Base-by-base conservation (phyloP, 1,140 invertebrate genomes). In the Aphaenogaster floridana region DNA sequence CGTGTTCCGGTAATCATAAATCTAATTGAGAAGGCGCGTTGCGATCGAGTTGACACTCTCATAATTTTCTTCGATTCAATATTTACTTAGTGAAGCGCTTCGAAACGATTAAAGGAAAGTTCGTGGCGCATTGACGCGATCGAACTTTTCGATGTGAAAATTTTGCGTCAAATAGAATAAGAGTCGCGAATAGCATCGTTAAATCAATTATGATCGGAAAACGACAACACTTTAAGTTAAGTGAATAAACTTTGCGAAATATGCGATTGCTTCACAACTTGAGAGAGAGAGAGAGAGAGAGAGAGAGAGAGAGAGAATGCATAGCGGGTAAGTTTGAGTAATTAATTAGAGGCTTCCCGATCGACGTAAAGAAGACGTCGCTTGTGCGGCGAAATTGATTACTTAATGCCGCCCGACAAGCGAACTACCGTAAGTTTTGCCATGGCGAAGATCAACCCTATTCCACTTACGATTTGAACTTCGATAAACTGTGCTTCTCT, bases 381-480 rank as follows among this genome's bases (percentile, higher is more conserved):
- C 54, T 80, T 80, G 81, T 86, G 83, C 76, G 28, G 69, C 78
- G 8, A 69, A 90, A 90, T 89, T 90, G 89, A 90, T 90, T 90
- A 90, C 89, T 90, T 86, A 81, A 90, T 90, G 81, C 89, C 69
- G 52, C 42, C 72, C 64, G 86, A 90, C 64, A 69, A 76, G 84
- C 78, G 74, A 86, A 63, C 79, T 64, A 52, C 50, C 78, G 61
- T 85, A 90, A 89, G 86, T 88, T 89, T 50, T 64, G 78, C 50
- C 61, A 64, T 6, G 42, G 8, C 42, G 66, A 76, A 76, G 77
- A 78, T 87, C 79, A 77, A 81, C 69, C 72, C 83, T 85, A 42
- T 83, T 90, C 66, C 79, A 57, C 88, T 76, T 79, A 76, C 52
- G 72, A 88, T 85, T 86, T 50, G 45, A 90, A 90, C 89, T 90